A percentile compares a stretch with the other conserved stretches of the same genome.
phyloP scores from a whole-genome alignment of 2,113 vertebrate species.

The Petroica traversi region DNA sequence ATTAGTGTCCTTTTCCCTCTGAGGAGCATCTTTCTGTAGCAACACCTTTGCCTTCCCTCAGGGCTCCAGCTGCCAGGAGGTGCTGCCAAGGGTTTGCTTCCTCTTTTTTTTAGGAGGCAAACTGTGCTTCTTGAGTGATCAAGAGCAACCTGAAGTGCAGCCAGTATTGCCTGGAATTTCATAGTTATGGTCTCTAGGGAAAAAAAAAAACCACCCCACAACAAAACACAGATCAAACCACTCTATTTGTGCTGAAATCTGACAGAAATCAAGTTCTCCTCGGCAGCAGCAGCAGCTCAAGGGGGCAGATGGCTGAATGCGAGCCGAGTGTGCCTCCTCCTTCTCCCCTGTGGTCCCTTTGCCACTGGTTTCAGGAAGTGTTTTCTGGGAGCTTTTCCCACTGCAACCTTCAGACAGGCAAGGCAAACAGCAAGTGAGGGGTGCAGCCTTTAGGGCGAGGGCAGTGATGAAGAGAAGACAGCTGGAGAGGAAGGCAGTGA shows the following conservation, averaged over 20 bases:
- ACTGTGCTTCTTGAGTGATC: neutral
- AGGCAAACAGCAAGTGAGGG: neutral
- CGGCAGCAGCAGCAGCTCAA: rapidly evolving
- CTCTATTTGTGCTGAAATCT: neutral
- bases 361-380: neutral
- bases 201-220: neutral
- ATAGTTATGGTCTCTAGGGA: neutral
- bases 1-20: neutral
- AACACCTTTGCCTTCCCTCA: neutral
- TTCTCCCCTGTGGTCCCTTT: neutral
- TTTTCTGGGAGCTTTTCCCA: neutral
- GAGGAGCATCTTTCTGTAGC: neutral
- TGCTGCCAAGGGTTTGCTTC: neutral
- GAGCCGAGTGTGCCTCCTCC: neutral
- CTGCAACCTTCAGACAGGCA: neutral
- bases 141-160: neutral
- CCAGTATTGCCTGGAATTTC: neutral
- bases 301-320: neutral
- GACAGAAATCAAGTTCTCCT: neutral
- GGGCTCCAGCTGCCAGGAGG: neutral
- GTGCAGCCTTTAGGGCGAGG: neutral
- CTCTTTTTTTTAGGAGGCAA: neutral
- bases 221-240: neutral
- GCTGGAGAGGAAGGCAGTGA: neutral
- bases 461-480: neutral